Base-by-base conservation (phyloP, 1,140 invertebrate species). In the Heliconius nattereri region DNA sequence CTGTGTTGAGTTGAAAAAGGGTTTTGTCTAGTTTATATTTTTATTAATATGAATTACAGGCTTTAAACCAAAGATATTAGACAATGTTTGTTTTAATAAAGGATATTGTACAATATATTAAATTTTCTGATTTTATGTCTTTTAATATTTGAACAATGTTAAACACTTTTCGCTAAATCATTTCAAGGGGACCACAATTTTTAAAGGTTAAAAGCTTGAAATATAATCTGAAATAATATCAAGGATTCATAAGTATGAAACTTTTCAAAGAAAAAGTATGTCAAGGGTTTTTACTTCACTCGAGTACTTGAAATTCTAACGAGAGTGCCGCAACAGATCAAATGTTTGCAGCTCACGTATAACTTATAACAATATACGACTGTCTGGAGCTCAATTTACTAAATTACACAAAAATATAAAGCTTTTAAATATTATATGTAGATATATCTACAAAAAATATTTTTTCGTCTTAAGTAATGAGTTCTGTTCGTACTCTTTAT, bases 401-500 rank as follows among this genome's bases (percentile, higher is more conserved):
- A 66, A 29, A 66, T 66, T 66, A 66, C 60, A 66, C 54, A 66
- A 26, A 66, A 29, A 66, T 13, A 29, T 26, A 26, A 29, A 66
- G 60, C 7, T 29, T 66, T 66, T 66, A 13, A 66, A 66, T 26
- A 45, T 45, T 45, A 16, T 29, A 5, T 66, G 9, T 66, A 52
- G 19, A 20, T 52, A 29, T 26, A 66, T 29, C 60, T 66, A 66
- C 26, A 66, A 66, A 66, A 66, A 6, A 66, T 66, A 66, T 29
- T 2, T 66, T 66, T 66, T 19, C 60, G 75, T 76, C 73, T 79
- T 52, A 54, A 77, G 76, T 72, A 77, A 71, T 70, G 29, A 77
- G 70, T 72, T 49, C 70, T 71, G 76, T 9, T 29, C 54, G 9
- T 77, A 45, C 70, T 77, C 71, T 72, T 72, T 76, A 71, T 71